Evolutionary conservation across 2,797 vertebrate genomes (phyloP).

Genomic region (Halcyon leucocephala): DNA sequence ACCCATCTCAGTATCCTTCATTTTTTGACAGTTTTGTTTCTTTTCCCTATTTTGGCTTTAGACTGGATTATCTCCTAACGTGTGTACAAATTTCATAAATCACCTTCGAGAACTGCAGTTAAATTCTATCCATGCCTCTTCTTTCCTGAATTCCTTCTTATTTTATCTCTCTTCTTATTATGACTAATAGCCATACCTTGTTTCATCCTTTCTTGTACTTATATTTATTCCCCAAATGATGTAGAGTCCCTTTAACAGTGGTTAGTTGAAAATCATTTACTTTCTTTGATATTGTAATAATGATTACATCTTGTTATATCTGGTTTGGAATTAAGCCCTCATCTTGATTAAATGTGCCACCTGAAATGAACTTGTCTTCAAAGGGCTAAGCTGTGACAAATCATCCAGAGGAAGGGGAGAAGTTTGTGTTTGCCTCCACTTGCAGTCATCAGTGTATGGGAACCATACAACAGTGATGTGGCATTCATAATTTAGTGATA

Average conservation of each 20-base stretch:
- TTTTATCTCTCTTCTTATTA: not conserved
- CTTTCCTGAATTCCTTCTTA: not conserved
- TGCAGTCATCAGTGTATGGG: not conserved
- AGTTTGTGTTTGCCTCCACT: not conserved
- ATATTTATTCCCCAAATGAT: not conserved
- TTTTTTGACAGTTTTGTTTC: not conserved
- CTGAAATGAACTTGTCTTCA: conserved; percentile 51
- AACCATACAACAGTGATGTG: conserved; percentile 8
- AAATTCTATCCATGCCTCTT: not conserved
- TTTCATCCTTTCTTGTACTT: not conserved
- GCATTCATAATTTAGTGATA: conserved; percentile 46
- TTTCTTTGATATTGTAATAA: conserved; percentile 1
- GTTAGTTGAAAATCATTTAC: not conserved
- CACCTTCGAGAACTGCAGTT: not conserved
- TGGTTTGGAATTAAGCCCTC: conserved; percentile 23
- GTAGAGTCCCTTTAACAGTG: not conserved
- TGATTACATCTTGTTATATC: not conserved
- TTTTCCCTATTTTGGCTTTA: not conserved
- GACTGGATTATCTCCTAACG: not conserved
- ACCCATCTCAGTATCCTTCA: fast-evolving
- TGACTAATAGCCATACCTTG: not conserved
- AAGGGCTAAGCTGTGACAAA: not conserved
- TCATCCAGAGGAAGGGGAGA: not conserved
- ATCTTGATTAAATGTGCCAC: conserved; percentile 47
- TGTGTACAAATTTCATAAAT: not conserved